phyloP scores from a whole-genome alignment of 2,797 vertebrate genomes.

The Dicrostonyx torquatus region DNA sequence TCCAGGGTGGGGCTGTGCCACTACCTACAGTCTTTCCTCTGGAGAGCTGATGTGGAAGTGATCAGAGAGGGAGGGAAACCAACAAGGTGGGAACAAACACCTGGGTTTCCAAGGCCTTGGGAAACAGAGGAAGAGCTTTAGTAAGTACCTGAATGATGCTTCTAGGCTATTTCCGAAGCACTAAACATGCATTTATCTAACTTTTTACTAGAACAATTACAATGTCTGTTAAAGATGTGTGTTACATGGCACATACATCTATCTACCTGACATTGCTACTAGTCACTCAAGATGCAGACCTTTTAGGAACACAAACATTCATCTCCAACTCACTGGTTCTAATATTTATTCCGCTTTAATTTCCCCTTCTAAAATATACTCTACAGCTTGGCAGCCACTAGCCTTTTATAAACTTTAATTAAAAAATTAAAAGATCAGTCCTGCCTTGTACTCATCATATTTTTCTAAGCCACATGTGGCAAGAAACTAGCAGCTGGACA shows the following conservation, averaged over 20 bases:
- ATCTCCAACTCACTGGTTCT: neutral
- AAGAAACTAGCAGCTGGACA: neutral
- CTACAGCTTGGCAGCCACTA: neutral
- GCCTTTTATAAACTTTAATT: conserved; percentile 35
- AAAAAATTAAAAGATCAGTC: conserved; percentile 17
- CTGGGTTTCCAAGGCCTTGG: conserved; percentile 24
- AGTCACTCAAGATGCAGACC: neutral
- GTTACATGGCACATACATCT: neutral
- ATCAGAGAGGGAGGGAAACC: conserved; percentile 60
- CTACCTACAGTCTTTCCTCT: conserved; percentile 36
- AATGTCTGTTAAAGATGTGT: neutral
- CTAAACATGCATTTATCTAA: conserved; percentile 22
- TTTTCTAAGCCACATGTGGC: neutral
- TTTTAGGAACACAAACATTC: neutral
- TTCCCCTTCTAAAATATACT: neutral
- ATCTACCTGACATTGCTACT: neutral
- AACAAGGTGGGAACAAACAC: conserved; percentile 65
- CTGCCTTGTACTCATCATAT: neutral
- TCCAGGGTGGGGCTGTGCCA: conserved; percentile 36
- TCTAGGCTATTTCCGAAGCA: neutral
- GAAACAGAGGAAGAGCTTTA: conserved; percentile 22
- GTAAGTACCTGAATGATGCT: conserved; percentile 26
- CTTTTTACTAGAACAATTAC: conserved; percentile 29
- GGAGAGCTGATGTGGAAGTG: conserved; percentile 13
- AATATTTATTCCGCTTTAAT: neutral